Base-by-base conservation (phyloP, 2,888 invertebrate genomes). In the Noctua fimbriata region DNA sequence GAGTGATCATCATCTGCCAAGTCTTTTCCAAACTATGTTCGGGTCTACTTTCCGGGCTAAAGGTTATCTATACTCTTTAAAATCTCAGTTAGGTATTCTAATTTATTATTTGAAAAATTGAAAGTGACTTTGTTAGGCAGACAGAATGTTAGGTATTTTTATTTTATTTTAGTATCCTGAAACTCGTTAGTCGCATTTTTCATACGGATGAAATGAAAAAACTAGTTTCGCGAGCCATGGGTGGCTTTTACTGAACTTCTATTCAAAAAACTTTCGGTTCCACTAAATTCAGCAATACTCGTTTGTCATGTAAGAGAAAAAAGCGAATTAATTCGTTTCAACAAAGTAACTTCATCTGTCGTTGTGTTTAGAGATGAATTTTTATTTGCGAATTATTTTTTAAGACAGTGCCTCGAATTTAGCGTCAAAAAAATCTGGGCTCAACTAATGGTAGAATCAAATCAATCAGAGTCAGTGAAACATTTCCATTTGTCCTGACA, bases 121-220 rank as follows among this genome's bases (percentile, higher is more conserved):
- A 44, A 12, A 49, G 28, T 24, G 36, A 41, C 4, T 76, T 76
- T 58, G 24, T 12, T 18, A 10, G 7, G 10, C n/a, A 9, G 21
- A 24, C 47, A 76, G 21, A 55, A 28, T 73, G 74, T 4, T 12
- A n/a, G n/a, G n/a, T n/a, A n/a, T n/a, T n/a, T n/a, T n/a, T n/a
- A n/a, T n/a, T n/a, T n/a, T n/a, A n/a, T n/a, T n/a, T n/a, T 9
- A 6, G 32, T 21, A 14, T 44, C n/a, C n/a, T 36, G n/a, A 36
- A 76, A 58, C n/a, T 47, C 14, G n/a, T 73, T 24, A 24, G 24
- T 21, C 24, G n/a, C 9, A 32, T 6, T 74, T 74, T 75, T 47
- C 9, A 75, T 9, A 9, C 24, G 4, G 12, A 7, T 44, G 18
- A 52, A 73, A 55, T 47, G 14, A 36, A 74, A 74, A 47, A 76